These are phyloP conservation scores for Xiphophorus couchianus DNA, from an alignment of 2,113 vertebrate genomes.

Conservation along the genomic window DNA sequence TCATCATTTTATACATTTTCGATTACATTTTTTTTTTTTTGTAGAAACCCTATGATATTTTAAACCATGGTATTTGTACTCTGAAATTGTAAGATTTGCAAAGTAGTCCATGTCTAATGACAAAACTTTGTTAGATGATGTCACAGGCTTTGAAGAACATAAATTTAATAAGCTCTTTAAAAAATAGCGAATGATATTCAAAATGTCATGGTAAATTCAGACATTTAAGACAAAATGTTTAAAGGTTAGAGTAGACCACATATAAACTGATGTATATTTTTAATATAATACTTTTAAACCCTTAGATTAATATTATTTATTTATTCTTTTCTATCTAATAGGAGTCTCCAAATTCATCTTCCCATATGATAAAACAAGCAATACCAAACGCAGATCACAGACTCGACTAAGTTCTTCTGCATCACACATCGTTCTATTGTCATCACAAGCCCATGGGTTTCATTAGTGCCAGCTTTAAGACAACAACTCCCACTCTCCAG, in stretches of 20 bases:
- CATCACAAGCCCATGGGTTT: conserved; percentile 70
- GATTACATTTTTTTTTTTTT: too few relatives aligned
- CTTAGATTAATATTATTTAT: background rate
- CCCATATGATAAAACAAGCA: conserved; percentile 8
- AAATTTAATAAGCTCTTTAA: background rate
- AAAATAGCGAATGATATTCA: background rate
- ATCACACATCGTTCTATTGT: conserved; percentile 67
- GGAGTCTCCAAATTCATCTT: background rate
- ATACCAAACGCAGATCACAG: conserved; percentile 34
- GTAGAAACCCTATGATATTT: too few relatives aligned
- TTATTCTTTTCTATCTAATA: background rate
- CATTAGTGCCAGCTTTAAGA: conserved; percentile 73
- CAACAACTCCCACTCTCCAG: conserved; percentile 65
- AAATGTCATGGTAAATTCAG: background rate
- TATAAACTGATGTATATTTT: background rate
- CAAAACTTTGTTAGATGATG: too few relatives aligned
- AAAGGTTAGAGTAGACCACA: background rate
- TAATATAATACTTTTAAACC: background rate
- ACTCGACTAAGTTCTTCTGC: conserved; percentile 41
- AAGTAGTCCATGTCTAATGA: too few relatives aligned
- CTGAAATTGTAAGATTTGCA: too few relatives aligned
- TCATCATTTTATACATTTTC: too few relatives aligned
- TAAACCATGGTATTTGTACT: too few relatives aligned
- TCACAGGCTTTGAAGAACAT: background rate
- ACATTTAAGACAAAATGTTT: background rate